These are phyloP conservation scores for Microtus montanus DNA, from an alignment of 2,113 vertebrate species.

Conservation along the genomic window DNA sequence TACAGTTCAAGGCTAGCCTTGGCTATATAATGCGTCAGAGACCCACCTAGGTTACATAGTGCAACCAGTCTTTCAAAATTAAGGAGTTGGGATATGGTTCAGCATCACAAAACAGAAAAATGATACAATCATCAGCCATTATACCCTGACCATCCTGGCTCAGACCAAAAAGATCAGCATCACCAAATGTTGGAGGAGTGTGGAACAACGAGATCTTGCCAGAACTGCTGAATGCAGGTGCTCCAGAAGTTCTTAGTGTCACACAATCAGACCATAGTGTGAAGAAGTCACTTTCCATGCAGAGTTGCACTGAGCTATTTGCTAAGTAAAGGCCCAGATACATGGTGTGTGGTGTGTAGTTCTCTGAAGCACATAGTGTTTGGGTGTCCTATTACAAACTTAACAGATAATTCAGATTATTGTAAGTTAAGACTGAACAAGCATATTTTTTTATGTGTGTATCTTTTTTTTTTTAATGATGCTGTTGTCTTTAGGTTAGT, in stretches of 20 bases:
- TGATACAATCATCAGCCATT: accelerated
- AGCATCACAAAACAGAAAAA: background rate
- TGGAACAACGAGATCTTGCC: too few relatives aligned
- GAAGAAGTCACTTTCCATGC: background rate
- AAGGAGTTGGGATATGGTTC: background rate
- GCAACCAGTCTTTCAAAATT: background rate
- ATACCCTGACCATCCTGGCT: too few relatives aligned
- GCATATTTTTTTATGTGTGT: background rate
- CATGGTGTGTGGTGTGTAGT: accelerated
- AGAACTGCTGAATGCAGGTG: too few relatives aligned
- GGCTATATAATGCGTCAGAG: background rate
- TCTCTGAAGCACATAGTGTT: background rate
- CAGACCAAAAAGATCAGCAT: too few relatives aligned
- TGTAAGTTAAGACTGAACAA: background rate
- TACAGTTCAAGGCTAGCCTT: background rate
- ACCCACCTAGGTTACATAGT: background rate
- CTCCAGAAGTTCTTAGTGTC: accelerated
- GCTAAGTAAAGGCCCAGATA: too few relatives aligned
- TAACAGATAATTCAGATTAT: accelerated
- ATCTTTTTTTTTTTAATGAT: background rate
- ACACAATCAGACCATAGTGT: accelerated
- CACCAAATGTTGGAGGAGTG: accelerated
- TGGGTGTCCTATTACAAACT: background rate
- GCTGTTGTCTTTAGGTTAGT: slow-evolving; percentile 83
- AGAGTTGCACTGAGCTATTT: background rate